These are phyloP conservation scores for Octodon degus DNA, from an alignment of 2,113 vertebrate genomes.

Conservation along the genomic window DNA sequence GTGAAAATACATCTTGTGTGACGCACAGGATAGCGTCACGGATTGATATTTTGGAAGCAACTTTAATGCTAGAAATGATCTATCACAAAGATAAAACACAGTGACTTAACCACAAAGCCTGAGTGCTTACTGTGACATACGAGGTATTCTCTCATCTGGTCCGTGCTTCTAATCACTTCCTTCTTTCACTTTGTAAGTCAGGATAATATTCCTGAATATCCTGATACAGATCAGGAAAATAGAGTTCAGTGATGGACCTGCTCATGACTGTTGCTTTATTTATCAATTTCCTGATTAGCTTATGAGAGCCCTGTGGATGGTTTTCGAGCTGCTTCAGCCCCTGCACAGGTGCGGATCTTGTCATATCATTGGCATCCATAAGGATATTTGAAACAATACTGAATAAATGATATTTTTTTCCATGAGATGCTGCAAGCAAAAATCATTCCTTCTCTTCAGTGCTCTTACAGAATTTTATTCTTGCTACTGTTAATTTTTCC, in stretches of 20 bases:
- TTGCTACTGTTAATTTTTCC: not conserved
- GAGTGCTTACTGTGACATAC: not conserved
- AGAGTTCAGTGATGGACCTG: not conserved
- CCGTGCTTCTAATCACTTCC: not conserved
- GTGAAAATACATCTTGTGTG: not conserved
- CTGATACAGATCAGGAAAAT: not conserved
- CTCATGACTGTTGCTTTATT: not conserved
- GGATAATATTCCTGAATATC: not conserved
- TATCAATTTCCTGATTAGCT: not conserved
- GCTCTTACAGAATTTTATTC: not conserved
- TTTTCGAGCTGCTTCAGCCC: not conserved
- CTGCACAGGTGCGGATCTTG: not conserved
- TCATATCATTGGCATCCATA: not conserved
- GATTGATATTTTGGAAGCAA: not conserved
- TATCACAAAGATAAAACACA: not conserved
- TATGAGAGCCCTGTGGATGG: not conserved
- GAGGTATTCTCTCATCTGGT: not conserved
- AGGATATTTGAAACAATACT: not conserved
- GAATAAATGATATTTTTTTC: constrained; percentile 19
- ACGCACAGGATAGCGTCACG: not conserved
- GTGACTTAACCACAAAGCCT: not conserved
- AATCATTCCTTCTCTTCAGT: not conserved
- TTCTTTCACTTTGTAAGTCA: not conserved
- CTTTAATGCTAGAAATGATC: not conserved
- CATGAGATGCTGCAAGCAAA: not conserved